These are phyloP conservation scores for Ophiothrix spiculata DNA, from an alignment of 35 echinoderm and acorn worm genomes.

Conservation along the genomic window DNA sequence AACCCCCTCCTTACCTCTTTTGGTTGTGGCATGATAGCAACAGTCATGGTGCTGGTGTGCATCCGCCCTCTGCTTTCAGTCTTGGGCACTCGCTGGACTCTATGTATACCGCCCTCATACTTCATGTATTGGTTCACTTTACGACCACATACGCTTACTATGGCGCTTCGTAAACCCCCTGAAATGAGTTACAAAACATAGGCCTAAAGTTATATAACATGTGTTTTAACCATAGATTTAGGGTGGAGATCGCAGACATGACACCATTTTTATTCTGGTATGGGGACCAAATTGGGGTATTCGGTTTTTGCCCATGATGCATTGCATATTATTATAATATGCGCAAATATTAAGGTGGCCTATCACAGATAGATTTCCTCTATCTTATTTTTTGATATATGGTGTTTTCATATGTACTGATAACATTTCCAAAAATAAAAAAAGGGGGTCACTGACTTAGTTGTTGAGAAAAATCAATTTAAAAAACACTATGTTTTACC, in stretches of 20 bases:
- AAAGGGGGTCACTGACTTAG: too few relatives aligned
- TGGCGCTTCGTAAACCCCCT: slow-evolving; percentile 87
- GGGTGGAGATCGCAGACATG: too few relatives aligned
- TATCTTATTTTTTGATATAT: too few relatives aligned
- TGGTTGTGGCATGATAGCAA: slow-evolving; percentile 87
- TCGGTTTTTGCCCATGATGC: too few relatives aligned
- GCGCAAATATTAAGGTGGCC: background rate
- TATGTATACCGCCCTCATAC: slow-evolving; percentile 86
- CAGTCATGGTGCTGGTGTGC: slow-evolving; percentile 97
- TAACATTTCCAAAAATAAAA: too few relatives aligned
- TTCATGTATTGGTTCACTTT: slow-evolving; percentile 70
- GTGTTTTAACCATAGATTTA: too few relatives aligned
- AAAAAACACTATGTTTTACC: too few relatives aligned
- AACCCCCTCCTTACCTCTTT: slow-evolving; percentile 74
- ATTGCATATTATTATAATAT: background rate
- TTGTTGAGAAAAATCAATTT: too few relatives aligned
- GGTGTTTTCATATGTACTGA: too few relatives aligned
- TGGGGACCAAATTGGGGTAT: too few relatives aligned
- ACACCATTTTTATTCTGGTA: background rate
- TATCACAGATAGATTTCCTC: too few relatives aligned
- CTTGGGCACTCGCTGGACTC: slow-evolving; percentile 85
- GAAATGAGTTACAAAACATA: background rate
- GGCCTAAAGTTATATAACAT: too few relatives aligned
- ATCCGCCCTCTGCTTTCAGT: slow-evolving; percentile 83
- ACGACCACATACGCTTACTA: slow-evolving; percentile 56